Conservation (phyloP, 2,888 invertebrate genomes). For the Diplazon laetatorius region DNA sequence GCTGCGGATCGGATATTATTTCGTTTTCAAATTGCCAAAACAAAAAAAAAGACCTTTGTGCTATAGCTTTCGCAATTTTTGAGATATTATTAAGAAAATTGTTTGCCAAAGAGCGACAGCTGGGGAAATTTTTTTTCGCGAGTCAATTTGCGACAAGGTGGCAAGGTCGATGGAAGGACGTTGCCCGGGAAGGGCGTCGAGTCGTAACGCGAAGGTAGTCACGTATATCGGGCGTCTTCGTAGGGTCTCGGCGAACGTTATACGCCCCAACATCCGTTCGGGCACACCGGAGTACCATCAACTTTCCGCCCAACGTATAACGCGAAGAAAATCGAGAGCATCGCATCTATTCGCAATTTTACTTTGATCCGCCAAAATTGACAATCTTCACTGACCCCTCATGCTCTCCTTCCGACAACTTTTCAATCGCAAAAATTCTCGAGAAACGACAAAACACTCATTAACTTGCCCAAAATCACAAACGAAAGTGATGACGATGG, state of each 20-base stretch:
- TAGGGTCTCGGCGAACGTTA: slow-evolving; percentile 70
- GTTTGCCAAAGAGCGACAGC: too few species aligned
- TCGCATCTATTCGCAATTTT: neutral
- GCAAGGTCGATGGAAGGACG: slow-evolving; percentile 48
- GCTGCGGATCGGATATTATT: too few species aligned
- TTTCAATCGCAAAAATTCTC: neutral
- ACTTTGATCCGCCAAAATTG: slow-evolving; percentile 71
- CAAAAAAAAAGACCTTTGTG: too few species aligned
- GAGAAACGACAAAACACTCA: neutral
- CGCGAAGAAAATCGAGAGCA: neutral
- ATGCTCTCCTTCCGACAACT: neutral
- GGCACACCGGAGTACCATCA: too few species aligned
- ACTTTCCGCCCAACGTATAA: too few species aligned
- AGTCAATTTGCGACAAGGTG: too few species aligned
- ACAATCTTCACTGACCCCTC: slow-evolving; percentile 68
- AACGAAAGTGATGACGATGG: neutral
- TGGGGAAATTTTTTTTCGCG: too few species aligned
- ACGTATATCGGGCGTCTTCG: slow-evolving; percentile 59
- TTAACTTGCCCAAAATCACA: neutral
- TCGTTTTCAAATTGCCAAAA: too few species aligned
- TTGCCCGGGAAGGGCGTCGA: slow-evolving; percentile 19
- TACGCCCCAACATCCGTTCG: too few species aligned
- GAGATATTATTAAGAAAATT: too few species aligned
- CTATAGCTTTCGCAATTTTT: too few species aligned
- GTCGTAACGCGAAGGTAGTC: slow-evolving; percentile 4